Evolutionary conservation across 2,797 vertebrate species (phyloP).

Genomic region (Chelon auratus): DNA sequence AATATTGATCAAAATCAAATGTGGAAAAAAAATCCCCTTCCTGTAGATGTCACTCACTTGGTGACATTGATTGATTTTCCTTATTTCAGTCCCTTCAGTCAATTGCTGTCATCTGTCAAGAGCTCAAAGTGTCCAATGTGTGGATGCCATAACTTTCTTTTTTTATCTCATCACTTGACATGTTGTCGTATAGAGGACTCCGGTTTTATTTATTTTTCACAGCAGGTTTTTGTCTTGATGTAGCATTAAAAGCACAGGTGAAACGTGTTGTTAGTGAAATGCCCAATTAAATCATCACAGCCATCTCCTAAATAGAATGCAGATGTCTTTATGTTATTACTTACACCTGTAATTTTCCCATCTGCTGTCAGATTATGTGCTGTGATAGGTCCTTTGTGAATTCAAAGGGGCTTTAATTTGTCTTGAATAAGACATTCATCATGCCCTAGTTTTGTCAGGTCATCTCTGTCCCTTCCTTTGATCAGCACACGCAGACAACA

Average conservation of each 20-base stretch:
- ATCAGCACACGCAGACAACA: constrained; percentile 22
- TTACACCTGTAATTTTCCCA: background rate
- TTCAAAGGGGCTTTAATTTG: background rate
- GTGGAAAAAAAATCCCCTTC: background rate
- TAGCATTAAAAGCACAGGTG: too few relatives aligned
- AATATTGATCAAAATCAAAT: background rate
- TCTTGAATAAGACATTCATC: background rate
- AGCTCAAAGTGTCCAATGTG: background rate
- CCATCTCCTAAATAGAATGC: background rate
- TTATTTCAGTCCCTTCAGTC: too few relatives aligned
- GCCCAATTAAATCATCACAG: too few relatives aligned
- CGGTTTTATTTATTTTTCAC: too few relatives aligned
- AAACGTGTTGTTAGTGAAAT: too few relatives aligned
- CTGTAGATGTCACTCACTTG: background rate
- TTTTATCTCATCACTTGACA: too few relatives aligned
- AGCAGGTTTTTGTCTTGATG: too few relatives aligned
- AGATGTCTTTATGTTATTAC: background rate
- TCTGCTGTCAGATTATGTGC: background rate
- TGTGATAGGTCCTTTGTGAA: background rate
- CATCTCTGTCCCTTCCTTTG: constrained; percentile 11
- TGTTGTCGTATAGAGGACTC: too few relatives aligned
- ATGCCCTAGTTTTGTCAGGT: constrained; percentile 19
- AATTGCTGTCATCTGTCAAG: background rate
- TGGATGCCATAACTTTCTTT: too few relatives aligned
- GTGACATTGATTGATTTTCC: background rate